Conservation (phyloP, 2,797 vertebrate genomes). For the Sebastes miniatus region DNA sequence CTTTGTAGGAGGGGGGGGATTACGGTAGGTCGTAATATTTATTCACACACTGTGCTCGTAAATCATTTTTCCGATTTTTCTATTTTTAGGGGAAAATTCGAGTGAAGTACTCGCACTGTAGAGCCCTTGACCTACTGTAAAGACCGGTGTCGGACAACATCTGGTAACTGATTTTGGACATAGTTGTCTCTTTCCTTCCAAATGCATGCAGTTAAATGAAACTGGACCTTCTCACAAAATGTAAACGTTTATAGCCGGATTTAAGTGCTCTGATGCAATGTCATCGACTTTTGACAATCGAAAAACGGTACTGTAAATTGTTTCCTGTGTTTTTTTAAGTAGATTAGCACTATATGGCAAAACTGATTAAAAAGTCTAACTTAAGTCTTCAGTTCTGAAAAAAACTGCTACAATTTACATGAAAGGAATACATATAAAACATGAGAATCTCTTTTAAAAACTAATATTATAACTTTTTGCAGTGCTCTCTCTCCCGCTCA, state of each 20-base stretch:
- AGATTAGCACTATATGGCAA: not conserved
- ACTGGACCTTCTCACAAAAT: not conserved
- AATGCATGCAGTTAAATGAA: not conserved
- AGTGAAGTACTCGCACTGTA: not conserved
- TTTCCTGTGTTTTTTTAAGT: not conserved
- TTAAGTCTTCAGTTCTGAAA: not conserved
- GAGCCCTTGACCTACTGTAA: not conserved
- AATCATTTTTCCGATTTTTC: not conserved
- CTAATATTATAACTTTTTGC: not conserved
- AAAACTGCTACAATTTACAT: not conserved
- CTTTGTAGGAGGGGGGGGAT: too few relatives aligned
- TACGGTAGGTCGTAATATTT: not conserved
- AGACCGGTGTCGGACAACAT: not conserved
- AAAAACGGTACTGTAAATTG: not conserved
- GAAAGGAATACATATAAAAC: not conserved
- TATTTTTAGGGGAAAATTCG: not conserved
- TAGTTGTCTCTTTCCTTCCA: not conserved
- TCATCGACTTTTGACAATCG: not conserved
- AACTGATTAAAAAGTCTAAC: not conserved
- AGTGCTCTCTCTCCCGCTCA: not conserved
- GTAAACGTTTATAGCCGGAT: too few relatives aligned
- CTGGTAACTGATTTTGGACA: not conserved
- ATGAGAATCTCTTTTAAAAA: not conserved
- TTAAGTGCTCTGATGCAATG: not conserved
- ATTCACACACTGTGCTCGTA: not conserved